phyloP scores from a whole-genome alignment of 1,140 invertebrate species.

The Diorhabda carinulata region DNA sequence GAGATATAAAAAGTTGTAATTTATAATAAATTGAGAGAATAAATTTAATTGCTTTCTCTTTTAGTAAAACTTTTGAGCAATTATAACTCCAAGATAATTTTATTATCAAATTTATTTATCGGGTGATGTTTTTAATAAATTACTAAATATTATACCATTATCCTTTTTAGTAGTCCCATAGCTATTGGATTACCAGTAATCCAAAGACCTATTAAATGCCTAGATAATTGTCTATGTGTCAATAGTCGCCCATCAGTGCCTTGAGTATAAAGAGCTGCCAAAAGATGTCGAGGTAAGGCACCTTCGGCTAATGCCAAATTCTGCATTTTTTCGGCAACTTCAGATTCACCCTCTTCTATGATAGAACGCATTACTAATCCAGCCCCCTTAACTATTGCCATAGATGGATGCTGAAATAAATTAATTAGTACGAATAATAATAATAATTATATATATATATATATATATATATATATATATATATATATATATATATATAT shows the following conservation, averaged over 20 bases:
- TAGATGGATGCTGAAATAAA: constrained; percentile 77
- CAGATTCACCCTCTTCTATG: constrained; percentile 92
- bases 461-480: no score
- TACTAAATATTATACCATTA: constrained; percentile 65
- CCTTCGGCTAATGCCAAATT: constrained; percentile 93
- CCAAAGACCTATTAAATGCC: constrained; percentile 98
- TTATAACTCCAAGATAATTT: background rate
- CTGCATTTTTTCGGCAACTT: constrained; percentile 92
- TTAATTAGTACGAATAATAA: no score
- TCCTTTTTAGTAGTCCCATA: constrained; percentile 80
- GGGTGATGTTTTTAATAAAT: background rate
- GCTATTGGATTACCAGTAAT: constrained; percentile 90
- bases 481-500: no score
- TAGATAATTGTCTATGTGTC: constrained; percentile 85
- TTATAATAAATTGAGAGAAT: no score
- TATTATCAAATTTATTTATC: background rate
- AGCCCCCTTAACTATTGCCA: constrained; percentile 97
- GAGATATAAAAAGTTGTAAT: no score
- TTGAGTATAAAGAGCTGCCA: constrained; percentile 85
- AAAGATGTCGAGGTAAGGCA: constrained; percentile 89
- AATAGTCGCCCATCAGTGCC: constrained; percentile 72
- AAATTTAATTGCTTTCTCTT: no score
- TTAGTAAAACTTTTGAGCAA: no score
- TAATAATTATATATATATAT: no score
- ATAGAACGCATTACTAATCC: constrained; percentile 95